A percentile compares a stretch with the other conserved stretches of the same genome.
These are phyloP conservation scores for Helicoverpa zea DNA, from an alignment of 1,140 invertebrate species.

Conservation along the genomic window DNA sequence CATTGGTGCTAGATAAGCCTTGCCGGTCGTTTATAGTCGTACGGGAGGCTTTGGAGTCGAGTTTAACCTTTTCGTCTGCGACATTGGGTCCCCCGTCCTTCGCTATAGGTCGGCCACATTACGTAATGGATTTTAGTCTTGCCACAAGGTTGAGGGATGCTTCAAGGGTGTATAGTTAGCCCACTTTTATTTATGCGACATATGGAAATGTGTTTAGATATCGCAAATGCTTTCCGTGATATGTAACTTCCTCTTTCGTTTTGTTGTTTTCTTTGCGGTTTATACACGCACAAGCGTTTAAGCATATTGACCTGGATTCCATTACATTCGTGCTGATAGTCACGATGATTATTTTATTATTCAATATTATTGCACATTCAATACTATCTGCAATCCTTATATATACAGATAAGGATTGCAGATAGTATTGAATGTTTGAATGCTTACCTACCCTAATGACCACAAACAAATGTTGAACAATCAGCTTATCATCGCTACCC, in stretches of 20 bases:
- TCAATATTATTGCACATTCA: no score
- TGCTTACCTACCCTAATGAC: background rate
- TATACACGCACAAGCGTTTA: no score
- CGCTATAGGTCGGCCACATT: slow-evolving; percentile 63
- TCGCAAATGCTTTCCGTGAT: slow-evolving; percentile 1
- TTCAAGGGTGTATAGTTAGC: slow-evolving; percentile 22
- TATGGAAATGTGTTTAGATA: slow-evolving; percentile 44
- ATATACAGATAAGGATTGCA: no score
- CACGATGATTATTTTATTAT: no score
- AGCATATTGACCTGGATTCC: no score
- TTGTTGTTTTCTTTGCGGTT: background rate
- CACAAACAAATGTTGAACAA: slow-evolving; percentile 35
- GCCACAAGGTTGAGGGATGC: slow-evolving; percentile 55
- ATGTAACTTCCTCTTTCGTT: background rate
- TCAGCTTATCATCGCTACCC: slow-evolving; percentile 38
- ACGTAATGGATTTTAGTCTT: slow-evolving; percentile 63
- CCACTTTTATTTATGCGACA: slow-evolving; percentile 46
- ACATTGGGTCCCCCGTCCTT: slow-evolving; percentile 53
- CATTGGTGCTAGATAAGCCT: slow-evolving; percentile 52
- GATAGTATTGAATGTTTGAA: no score
- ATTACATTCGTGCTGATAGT: no score
- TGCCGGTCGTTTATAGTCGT: slow-evolving; percentile 48
- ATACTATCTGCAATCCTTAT: background rate
- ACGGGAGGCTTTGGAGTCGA: slow-evolving; percentile 57
- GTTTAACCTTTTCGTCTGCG: slow-evolving; percentile 66